phyloP scores from a whole-genome alignment of 2,113 vertebrate genomes.

The Pelecanoides urinatrix region DNA sequence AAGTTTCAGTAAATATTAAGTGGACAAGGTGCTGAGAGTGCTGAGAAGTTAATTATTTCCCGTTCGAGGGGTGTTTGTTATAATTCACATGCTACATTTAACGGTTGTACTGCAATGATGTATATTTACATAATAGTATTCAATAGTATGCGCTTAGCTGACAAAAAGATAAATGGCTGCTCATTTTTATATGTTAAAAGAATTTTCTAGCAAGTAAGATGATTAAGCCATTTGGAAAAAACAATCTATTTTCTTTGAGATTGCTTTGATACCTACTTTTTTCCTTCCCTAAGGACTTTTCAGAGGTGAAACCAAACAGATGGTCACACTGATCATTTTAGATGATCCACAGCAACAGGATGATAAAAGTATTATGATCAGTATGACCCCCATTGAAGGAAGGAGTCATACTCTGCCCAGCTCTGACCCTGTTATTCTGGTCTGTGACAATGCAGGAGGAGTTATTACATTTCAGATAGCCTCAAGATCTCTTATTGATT shows the following conservation, averaged over 20 bases:
- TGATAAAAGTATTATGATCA: constrained; percentile 82
- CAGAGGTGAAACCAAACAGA: constrained; percentile 83
- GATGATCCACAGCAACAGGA: constrained; percentile 85
- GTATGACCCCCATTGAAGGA: constrained; percentile 80
- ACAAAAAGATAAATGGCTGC: constrained; percentile 41
- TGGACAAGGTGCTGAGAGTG: neutral
- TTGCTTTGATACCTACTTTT: neutral
- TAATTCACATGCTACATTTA: constrained; percentile 1
- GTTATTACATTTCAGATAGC: constrained; percentile 84
- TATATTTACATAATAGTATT: constrained; percentile 16
- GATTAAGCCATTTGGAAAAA: constrained; percentile 19
- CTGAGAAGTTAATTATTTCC: constrained; percentile 11
- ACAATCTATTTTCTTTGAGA: neutral
- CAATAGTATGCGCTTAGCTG: neutral
- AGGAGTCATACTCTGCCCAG: constrained; percentile 85
- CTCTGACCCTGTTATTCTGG: constrained; percentile 84
- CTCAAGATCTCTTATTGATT: constrained; percentile 83
- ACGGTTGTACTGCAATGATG: neutral
- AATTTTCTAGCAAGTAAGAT: neutral
- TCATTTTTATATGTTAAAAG: neutral
- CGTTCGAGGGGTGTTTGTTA: neutral
- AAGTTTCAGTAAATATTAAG: constrained; percentile 3
- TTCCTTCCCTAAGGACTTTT: neutral
- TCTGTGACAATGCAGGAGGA: constrained; percentile 87
- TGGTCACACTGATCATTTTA: constrained; percentile 77